These are phyloP conservation scores for Botia almorhae DNA, from an alignment of 2,797 vertebrate genomes.

Conservation along the genomic window DNA sequence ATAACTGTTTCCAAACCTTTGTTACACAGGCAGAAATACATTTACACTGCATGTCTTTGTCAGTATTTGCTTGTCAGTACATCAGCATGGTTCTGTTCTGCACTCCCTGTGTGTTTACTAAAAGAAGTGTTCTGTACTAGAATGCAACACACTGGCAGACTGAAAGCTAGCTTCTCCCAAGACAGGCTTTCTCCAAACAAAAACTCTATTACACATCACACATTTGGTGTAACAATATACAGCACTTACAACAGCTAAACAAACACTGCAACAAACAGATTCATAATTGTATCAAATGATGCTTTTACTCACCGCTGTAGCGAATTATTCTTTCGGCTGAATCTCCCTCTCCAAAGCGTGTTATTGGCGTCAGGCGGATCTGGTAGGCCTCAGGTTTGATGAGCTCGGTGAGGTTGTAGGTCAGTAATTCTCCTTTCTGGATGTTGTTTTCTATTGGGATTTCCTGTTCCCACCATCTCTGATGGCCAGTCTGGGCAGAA, in stretches of 20 bases:
- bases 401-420: constrained; percentile 94
- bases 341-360: constrained; percentile 94
- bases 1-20: too few species aligned
- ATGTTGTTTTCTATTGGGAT: constrained; percentile 90
- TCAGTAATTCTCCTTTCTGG: constrained; percentile 94
- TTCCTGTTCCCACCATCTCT: constrained; percentile 98
- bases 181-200: neutral
- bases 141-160: constrained; percentile 4
- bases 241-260: neutral
- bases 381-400: constrained; percentile 96
- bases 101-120: neutral
- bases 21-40: neutral
- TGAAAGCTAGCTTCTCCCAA: neutral
- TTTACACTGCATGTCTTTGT: neutral
- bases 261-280: neutral
- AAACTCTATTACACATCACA: neutral
- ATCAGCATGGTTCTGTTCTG: neutral
- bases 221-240: neutral
- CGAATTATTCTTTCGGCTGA: constrained; percentile 80
- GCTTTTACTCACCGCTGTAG: constrained; percentile 26
- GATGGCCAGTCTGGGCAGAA: constrained; percentile 84
- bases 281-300: neutral
- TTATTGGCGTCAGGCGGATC: constrained; percentile 95
- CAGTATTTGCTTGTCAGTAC: neutral
- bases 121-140: neutral